Conservation (phyloP, 2,888 invertebrate species). For the Drosophila koepferae region DNA sequence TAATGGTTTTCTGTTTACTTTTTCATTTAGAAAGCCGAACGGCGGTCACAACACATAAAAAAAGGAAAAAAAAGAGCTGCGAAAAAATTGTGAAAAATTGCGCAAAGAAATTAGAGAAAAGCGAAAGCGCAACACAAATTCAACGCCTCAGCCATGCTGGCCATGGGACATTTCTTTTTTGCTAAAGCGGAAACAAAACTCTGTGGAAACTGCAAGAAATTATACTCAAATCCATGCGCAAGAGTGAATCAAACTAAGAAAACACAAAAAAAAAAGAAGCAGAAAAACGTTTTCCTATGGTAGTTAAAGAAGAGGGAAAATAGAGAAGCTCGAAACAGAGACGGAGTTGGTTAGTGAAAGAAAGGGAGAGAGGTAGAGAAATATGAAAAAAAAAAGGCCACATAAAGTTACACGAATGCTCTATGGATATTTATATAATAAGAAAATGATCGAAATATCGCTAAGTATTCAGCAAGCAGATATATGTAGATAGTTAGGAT, state of each 20-base stretch:
- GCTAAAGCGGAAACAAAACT: conserved; percentile 13
- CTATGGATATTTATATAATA: background rate
- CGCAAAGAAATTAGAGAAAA: conserved; percentile 76
- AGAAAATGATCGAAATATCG: background rate
- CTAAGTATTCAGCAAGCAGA: too few species aligned
- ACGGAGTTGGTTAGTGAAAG: background rate
- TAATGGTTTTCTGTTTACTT: conserved; percentile 84
- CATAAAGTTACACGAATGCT: conserved; percentile 1
- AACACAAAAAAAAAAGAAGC: conserved; percentile 10
- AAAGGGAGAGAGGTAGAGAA: background rate
- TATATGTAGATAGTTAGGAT: too few species aligned
- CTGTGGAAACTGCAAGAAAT: conserved; percentile 69
- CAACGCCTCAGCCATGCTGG: conserved; percentile 26
- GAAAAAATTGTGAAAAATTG: conserved; percentile 64
- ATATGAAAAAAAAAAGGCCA: background rate
- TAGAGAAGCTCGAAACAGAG: conserved; percentile 5
- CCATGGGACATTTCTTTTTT: background rate
- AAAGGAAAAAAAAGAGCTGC: conserved; percentile 2
- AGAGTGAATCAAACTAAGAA: conserved; percentile 71
- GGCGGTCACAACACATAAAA: conserved; percentile 22
- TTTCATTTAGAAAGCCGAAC: conserved; percentile 76
- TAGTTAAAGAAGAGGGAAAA: background rate
- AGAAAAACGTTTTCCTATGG: conserved; percentile 10
- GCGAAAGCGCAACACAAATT: conserved; percentile 71
- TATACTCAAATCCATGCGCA: conserved; percentile 75